Percentiles rank a stretch among this genome's conserved stretches.
Conservation (phyloP, 2,113 vertebrate genomes). For the Syrmaticus mikado region DNA sequence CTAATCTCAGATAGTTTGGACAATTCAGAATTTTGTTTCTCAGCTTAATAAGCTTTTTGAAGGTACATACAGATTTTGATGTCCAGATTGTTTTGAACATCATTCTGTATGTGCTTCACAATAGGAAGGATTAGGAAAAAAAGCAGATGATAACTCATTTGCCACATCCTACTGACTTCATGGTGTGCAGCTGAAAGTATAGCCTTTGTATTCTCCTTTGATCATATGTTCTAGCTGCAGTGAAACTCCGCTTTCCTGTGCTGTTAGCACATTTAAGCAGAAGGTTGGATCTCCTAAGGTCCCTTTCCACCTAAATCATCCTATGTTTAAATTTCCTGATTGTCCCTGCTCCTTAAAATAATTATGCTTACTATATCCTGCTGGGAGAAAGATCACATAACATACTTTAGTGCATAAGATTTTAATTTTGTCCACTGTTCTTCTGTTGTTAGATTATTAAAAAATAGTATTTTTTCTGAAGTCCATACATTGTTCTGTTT, state of each 20-base stretch:
- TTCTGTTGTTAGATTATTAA: background rate
- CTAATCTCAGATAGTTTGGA: background rate
- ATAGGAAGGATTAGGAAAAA: background rate
- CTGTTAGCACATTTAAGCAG: background rate
- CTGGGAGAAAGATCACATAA: background rate
- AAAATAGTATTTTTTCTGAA: background rate
- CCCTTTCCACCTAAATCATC: background rate
- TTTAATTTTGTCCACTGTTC: background rate
- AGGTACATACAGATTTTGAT: background rate
- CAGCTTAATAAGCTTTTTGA: background rate
- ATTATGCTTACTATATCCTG: background rate
- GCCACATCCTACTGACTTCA: background rate
- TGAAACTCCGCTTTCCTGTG: background rate
- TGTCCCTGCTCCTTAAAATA: slow-evolving; percentile 9
- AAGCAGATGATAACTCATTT: background rate
- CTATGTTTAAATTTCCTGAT: background rate
- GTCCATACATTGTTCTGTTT: background rate
- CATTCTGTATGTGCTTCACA: background rate
- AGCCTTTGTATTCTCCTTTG: background rate
- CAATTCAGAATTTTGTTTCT: background rate
- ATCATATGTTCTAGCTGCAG: background rate
- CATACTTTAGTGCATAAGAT: slow-evolving; percentile 3
- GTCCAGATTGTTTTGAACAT: background rate
- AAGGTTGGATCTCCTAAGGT: background rate
- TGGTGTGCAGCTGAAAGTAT: background rate